Base-by-base conservation (phyloP, 2,888 invertebrate species). In the Macrophya annulata region DNA sequence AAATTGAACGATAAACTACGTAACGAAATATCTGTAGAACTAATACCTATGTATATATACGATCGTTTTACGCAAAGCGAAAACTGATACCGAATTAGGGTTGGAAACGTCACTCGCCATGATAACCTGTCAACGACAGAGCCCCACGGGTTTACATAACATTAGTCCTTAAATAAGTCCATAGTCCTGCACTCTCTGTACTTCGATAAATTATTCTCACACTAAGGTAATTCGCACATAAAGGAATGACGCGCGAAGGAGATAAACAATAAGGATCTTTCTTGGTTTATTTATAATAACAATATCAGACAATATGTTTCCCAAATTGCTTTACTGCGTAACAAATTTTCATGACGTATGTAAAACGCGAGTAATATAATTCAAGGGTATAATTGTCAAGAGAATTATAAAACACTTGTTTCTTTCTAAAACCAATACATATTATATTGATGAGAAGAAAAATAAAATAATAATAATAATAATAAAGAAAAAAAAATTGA, bases 71-170 rank as follows among this genome's bases (percentile, higher is more conserved):
- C 77, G 77, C 77, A 77, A 77, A 77, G n/a, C 25, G 51, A 51
- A 55, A 77, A 81, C 62, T 62, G 62, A 45, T 81, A 81, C 81
- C 21, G 62, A 81, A 81, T 81, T 81, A 81, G 81, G 81, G 81
- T 31, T 77, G 81, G 15, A 43, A 43, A 43, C 81, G 81, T 81
- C 81, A 81, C 62, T 81, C 81, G 81, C 59, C 43, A 48, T 31
- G 68, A 88, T 89, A 89, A 90, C 89, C 90, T 90, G 91, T 92
- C 92, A 91, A 87, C 74, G 85, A 87, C 92, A 92, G 90, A 86
- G 86, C 85, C 86, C 88, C 89, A 88, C 68, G 88, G 87, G 89
- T 90, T 92, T 92, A 90, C 89, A 88, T 91, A 91, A 92, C 89
- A 6, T 45, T 45, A 45, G 43, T 74, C 55, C 15, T 25, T 55